Base-by-base conservation (phyloP, 2,888 invertebrate species). In the Pseudanteris insignis region DNA sequence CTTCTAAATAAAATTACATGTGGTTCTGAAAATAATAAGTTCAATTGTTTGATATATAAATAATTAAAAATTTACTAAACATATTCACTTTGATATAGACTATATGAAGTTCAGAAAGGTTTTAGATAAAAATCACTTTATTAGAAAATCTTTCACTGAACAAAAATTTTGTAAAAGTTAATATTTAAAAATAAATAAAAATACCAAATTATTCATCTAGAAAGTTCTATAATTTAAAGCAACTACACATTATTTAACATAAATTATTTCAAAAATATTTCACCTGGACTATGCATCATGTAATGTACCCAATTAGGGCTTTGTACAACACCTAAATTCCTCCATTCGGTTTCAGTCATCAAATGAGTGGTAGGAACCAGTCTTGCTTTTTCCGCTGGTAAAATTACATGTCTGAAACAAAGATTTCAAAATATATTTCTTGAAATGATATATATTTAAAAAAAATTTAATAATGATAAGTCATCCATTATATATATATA, bases 321-420 rank as follows among this genome's bases (percentile, higher is more conserved):
- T 78, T 96, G 96, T 76, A 95, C 94, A 0, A 96, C 94, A 0
- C 96, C 96, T 1, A 96, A 85, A 80, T 93, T 92, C 58, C 96
- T 84, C 96, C 96, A 96, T 81, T 96, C 96, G 0, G 91, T 89
- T 82, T 96, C 96, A 0, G 92, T 90, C 94, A 96, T 94, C 36
- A 96, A 82, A 75, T 95, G 95, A 0, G 89, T 88, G 75, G 92
- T 90, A 0, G 96, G 96, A 0, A 96, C 94, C 41, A 89, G 81
- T 64, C 89, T 89, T 0, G 93, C 91, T 29, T 95, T 82, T 64
- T 95, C 94, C 10, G 88, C 85, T 1, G 96, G 94, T 21, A 96
- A 81, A 72, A 95, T 92, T 0, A 96, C 96, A 82, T 96, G 96
- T 68, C 96, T 93, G 75, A 11, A 47, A 53, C 11, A 4, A 7